These are phyloP conservation scores for Coelogynopora nodosa DNA, from an alignment of 2,888 invertebrate genomes.

Conservation along the genomic window DNA sequence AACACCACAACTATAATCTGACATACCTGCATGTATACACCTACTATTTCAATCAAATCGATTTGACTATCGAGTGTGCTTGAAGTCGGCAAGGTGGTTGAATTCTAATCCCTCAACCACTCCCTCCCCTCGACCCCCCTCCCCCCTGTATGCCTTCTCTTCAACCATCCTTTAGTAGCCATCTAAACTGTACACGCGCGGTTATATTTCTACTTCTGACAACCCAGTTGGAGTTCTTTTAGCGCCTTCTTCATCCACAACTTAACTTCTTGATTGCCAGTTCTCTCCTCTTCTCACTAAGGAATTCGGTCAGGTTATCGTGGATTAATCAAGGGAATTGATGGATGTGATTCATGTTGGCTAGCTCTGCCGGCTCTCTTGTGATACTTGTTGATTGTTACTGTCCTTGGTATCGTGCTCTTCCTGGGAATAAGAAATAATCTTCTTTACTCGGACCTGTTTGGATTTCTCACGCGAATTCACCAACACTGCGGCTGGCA, in stretches of 20 bases:
- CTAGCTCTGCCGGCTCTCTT: background rate
- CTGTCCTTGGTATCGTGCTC: background rate
- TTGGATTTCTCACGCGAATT: no score
- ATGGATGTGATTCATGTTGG: background rate
- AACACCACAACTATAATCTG: no score
- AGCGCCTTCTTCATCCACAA: background rate
- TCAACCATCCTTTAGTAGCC: background rate
- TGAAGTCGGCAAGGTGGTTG: background rate
- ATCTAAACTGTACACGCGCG: background rate
- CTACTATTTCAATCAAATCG: conserved; percentile 11
- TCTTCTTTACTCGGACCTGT: no score
- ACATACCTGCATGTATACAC: background rate
- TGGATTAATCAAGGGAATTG: background rate
- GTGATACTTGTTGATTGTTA: background rate
- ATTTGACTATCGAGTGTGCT: background rate
- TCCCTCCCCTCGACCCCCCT: background rate
- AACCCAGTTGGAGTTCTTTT: background rate
- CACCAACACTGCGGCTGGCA: no score
- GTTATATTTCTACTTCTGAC: conserved; percentile 4
- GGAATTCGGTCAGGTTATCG: conserved; percentile 13
- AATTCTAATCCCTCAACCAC: background rate
- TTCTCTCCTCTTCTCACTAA: background rate
- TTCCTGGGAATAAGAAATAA: background rate
- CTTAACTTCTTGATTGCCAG: background rate
- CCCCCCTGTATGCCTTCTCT: background rate